Conservation (phyloP, 1,140 invertebrate genomes). For the Saccostrea glomerata region DNA sequence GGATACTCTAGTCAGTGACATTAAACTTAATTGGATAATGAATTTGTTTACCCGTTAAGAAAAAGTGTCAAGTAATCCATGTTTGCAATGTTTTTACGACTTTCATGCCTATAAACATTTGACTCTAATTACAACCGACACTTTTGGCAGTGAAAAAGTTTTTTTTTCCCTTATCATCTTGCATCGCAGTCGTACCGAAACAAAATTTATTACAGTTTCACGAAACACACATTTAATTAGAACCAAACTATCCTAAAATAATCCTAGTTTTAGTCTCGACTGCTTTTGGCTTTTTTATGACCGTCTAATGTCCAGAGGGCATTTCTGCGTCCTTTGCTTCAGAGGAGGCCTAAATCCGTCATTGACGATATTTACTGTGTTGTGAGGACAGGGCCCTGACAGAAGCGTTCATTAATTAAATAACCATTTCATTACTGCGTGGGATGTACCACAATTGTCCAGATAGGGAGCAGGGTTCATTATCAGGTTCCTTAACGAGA, state of each 20-base stretch:
- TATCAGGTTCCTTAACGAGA: background rate
- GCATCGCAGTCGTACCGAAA: background rate
- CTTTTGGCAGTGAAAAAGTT: background rate
- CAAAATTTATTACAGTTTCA: conserved; percentile 12
- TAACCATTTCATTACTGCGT: background rate
- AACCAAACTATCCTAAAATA: background rate
- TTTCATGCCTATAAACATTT: background rate
- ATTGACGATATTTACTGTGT: background rate
- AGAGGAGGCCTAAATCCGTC: background rate
- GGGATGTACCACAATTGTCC: conserved; percentile 1
- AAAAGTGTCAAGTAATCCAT: background rate
- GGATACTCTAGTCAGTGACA: background rate
- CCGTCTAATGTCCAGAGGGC: background rate
- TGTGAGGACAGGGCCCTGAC: background rate
- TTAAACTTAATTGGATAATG: conserved; percentile 20
- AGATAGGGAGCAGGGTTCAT: background rate
- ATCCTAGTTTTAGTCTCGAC: background rate
- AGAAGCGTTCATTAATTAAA: conserved; percentile 19
- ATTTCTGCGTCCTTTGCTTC: background rate
- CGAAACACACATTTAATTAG: conserved; percentile 2
- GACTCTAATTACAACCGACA: background rate
- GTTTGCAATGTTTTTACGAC: background rate
- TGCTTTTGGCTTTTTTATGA: conserved; percentile 11
- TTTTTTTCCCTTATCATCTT: background rate
- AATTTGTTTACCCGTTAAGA: conserved; percentile 27